A percentile compares a stretch with the other conserved stretches of the same genome.
phyloP scores from a whole-genome alignment of 2,113 vertebrate genomes.

The Coturnix japonica region DNA sequence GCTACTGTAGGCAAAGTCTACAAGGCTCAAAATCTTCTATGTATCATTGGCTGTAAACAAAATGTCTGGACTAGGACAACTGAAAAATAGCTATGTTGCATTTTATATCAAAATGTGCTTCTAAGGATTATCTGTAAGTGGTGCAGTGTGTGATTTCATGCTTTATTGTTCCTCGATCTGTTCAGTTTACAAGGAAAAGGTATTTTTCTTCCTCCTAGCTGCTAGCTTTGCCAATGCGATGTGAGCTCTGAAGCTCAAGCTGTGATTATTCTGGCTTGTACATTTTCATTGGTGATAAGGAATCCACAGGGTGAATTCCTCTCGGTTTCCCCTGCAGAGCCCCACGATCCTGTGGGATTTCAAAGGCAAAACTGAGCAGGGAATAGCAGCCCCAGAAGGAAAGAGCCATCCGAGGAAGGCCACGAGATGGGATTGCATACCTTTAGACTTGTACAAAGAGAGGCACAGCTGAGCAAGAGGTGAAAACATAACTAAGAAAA shows the following conservation, averaged over 20 bases:
- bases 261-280: slow-evolving; percentile 4
- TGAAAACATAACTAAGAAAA: not conserved
- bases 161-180: slow-evolving; percentile 26
- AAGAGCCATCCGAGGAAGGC: not conserved
- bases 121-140: not conserved
- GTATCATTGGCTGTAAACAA: not conserved
- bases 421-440: not conserved
- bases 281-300: slow-evolving; percentile 5
- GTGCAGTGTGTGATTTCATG: slow-evolving; percentile 16
- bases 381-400: not conserved
- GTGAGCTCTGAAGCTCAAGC: not conserved
- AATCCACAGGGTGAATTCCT: not conserved
- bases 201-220: not conserved
- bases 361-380: not conserved
- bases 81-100: not conserved
- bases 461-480: not conserved
- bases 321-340: not conserved
- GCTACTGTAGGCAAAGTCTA: not conserved
- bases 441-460: not conserved
- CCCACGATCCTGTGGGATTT: not conserved
- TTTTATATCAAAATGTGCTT: not conserved
- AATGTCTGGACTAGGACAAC: not conserved
- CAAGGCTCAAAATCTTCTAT: not conserved
- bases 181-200: not conserved
- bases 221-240: not conserved